Percentiles rank a stretch among this genome's conserved stretches.
phyloP scores from a whole-genome alignment of 2,888 invertebrate species.

The Agriopis leucophaearia region DNA sequence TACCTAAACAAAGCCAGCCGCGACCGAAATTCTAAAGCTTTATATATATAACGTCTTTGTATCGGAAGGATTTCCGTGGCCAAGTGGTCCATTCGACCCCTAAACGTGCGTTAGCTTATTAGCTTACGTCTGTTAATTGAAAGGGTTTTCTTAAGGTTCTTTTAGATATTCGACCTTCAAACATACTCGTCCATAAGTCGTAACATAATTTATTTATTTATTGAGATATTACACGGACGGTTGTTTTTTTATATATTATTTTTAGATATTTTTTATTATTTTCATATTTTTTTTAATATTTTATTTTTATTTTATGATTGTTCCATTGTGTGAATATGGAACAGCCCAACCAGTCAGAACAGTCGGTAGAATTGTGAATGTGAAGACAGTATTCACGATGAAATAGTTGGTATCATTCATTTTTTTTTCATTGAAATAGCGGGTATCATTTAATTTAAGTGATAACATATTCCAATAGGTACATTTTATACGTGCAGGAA shows the following conservation, averaged over 20 bases:
- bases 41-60: conserved; percentile 48
- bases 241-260: too few species aligned
- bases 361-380: not conserved
- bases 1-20: conserved; percentile 8
- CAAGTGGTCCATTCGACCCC: conserved; percentile 45
- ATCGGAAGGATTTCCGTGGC: conserved; percentile 36
- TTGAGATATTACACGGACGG: too few species aligned
- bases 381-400: not conserved
- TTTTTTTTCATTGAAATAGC: too few species aligned
- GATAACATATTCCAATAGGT: too few species aligned
- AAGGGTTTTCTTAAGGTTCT: conserved; percentile 31
- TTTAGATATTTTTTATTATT: too few species aligned
- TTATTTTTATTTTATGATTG: too few species aligned
- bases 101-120: conserved; percentile 49
- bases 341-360: not conserved
- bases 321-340: conserved; percentile 13
- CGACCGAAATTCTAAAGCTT: conserved; percentile 41
- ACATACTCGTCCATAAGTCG: not conserved
- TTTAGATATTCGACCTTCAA: conserved; percentile 33
- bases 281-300: too few species aligned
- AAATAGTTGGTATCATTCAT: not conserved
- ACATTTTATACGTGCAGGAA: not conserved
- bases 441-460: not conserved
- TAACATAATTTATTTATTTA: too few species aligned
- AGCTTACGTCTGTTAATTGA: conserved; percentile 53